These are phyloP conservation scores for Chaenogobius annularis DNA, from an alignment of 2,113 vertebrate species.

Conservation along the genomic window DNA sequence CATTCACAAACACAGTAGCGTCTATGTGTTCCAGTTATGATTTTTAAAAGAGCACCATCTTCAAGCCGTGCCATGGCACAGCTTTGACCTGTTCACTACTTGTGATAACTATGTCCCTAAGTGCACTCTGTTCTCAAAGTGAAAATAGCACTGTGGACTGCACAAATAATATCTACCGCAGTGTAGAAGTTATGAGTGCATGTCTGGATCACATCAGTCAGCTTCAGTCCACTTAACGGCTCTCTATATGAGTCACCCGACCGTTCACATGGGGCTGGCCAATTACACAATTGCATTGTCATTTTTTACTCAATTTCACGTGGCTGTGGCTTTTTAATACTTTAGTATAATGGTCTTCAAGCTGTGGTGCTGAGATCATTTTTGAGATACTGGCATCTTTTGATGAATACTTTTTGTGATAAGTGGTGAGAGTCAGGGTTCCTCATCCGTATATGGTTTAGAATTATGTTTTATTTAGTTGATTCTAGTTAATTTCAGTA, in stretches of 20 bases:
- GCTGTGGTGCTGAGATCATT: background rate
- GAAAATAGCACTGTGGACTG: conserved; percentile 20
- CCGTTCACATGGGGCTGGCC: conserved; percentile 31
- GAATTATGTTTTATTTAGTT: background rate
- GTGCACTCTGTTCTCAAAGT: conserved; percentile 29
- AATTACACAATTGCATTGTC: conserved; percentile 4
- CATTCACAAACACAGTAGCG: conserved; percentile 34
- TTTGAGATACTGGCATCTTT: background rate
- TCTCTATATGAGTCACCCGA: conserved; percentile 57
- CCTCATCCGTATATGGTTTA: too few relatives aligned
- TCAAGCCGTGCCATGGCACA: background rate
- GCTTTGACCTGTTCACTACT: conserved; percentile 30
- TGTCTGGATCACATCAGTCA: conserved; percentile 43
- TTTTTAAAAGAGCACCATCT: too few relatives aligned
- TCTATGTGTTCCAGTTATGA: background rate
- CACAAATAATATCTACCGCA: conserved; percentile 3
- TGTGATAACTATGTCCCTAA: conserved; percentile 12
- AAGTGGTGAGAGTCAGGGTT: background rate
- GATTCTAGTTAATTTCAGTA: background rate
- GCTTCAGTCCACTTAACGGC: conserved; percentile 35
- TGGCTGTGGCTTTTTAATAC: background rate
- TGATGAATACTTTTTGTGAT: background rate
- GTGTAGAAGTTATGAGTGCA: conserved; percentile 7
- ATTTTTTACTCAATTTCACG: conserved; percentile 4
- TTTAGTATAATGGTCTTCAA: conserved; percentile 5